Evolutionary conservation across 1,140 invertebrate species (phyloP).

Genomic region (Drosophila pachea): DNA sequence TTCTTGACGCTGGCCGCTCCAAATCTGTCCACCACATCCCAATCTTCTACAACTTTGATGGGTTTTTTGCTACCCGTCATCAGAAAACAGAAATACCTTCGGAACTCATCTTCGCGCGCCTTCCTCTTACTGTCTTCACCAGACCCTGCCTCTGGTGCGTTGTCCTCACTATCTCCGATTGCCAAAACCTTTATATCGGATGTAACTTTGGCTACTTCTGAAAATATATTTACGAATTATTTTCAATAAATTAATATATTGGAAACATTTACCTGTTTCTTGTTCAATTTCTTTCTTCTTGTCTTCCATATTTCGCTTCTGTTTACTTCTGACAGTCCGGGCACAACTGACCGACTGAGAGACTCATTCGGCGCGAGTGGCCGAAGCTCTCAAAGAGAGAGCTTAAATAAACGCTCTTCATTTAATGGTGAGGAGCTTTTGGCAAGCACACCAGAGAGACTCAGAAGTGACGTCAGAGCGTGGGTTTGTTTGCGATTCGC

Average conservation of each 20-base stretch:
- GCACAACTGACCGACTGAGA: background rate
- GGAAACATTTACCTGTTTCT: background rate
- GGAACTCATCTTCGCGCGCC: background rate
- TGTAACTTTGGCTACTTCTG: background rate
- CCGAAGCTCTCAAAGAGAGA: background rate
- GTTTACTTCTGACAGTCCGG: background rate
- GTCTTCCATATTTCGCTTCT: constrained; percentile 4
- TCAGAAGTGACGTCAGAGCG: too few species aligned
- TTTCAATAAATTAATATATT: background rate
- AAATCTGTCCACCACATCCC: constrained; percentile 8
- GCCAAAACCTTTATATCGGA: constrained; percentile 7
- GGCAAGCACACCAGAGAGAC: too few species aligned
- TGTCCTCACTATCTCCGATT: constrained; percentile 8
- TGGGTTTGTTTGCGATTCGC: too few species aligned
- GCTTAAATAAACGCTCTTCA: background rate
- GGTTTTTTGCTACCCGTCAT: background rate
- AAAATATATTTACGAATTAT: background rate
- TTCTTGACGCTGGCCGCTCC: background rate
- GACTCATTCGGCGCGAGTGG: background rate
- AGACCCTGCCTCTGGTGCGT: background rate
- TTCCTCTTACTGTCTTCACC: background rate
- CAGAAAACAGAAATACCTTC: constrained; percentile 2
- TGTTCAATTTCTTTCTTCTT: background rate
- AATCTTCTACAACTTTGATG: background rate
- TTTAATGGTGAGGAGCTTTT: too few species aligned